phyloP scores from a whole-genome alignment of 2,113 vertebrate genomes.

The Herpetotheres cachinnans region DNA sequence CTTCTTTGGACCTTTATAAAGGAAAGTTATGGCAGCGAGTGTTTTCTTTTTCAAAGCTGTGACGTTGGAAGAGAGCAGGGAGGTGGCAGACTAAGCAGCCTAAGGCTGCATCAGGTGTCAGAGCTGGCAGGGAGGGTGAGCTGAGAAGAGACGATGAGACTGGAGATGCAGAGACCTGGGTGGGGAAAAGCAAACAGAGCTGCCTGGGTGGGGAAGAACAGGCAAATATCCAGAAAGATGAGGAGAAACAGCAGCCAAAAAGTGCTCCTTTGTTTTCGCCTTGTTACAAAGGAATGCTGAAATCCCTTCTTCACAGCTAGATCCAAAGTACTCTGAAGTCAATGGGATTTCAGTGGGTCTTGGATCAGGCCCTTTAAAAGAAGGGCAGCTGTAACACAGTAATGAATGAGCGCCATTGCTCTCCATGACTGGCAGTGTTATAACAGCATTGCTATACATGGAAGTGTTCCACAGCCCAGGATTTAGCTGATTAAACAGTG shows the following conservation, averaged over 20 bases:
- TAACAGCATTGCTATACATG: slow-evolving; percentile 59
- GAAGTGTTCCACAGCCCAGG: slow-evolving; percentile 54
- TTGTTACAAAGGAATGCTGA: slow-evolving; percentile 11
- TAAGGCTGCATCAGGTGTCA: slow-evolving; percentile 19
- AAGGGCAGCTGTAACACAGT: neutral
- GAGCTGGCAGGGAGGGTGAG: neutral
- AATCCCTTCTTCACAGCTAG: neutral
- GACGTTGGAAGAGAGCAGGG: neutral
- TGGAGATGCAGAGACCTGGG: slow-evolving; percentile 4
- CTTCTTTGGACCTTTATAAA: neutral
- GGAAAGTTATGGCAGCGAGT: neutral
- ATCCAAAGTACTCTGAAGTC: neutral
- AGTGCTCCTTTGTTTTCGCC: neutral
- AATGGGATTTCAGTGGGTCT: neutral
- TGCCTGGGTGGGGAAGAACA: slow-evolving; percentile 37
- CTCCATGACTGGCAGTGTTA: neutral
- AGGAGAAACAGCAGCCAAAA: slow-evolving; percentile 21
- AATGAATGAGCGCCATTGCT: slow-evolving; percentile 13
- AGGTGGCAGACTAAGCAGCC: neutral
- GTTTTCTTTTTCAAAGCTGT: neutral
- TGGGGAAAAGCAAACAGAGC: slow-evolving; percentile 39
- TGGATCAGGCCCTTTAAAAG: neutral
- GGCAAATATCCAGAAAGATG: slow-evolving; percentile 26
- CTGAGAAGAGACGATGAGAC: neutral
- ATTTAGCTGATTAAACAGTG: slow-evolving; percentile 57